These are phyloP conservation scores for Thalassarche chlororhynchos DNA, from an alignment of 2,113 vertebrate species.

Conservation along the genomic window DNA sequence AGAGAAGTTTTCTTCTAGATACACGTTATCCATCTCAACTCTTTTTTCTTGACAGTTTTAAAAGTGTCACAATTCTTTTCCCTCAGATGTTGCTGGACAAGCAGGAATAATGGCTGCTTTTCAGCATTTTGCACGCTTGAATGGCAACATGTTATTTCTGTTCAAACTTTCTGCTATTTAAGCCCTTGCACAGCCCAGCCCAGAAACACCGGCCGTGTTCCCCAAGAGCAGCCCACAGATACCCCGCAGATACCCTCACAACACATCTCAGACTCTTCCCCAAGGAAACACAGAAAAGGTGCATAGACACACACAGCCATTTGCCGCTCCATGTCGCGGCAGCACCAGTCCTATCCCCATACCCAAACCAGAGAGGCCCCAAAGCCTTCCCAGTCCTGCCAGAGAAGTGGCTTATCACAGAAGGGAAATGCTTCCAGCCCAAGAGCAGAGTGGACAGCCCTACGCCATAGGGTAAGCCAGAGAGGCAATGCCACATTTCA, in stretches of 20 bases:
- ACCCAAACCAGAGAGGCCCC: neutral
- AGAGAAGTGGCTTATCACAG: no score
- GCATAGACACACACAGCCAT: rapidly evolving
- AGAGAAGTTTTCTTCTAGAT: neutral
- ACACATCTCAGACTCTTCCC: neutral
- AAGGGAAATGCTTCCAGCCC: neutral
- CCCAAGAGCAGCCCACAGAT: neutral
- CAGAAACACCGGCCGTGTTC: rapidly evolving
- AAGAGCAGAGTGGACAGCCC: neutral
- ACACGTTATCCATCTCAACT: neutral
- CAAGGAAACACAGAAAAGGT: neutral
- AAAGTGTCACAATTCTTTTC: neutral
- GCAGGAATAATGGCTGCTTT: neutral
- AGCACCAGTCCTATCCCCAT: neutral
- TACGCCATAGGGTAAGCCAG: neutral
- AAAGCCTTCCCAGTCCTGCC: neutral
- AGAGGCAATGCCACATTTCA: neutral
- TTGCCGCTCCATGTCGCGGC: rapidly evolving
- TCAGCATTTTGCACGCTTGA: neutral
- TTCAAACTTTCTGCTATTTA: neutral
- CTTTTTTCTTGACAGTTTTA: neutral
- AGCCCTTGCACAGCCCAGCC: neutral
- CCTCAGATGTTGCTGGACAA: neutral
- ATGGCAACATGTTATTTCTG: neutral
- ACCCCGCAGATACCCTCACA: neutral